Percentiles rank a stretch among this genome's conserved stretches.
Conservation (phyloP, 2,113 vertebrate species). For the Sisor rabdophorus region DNA sequence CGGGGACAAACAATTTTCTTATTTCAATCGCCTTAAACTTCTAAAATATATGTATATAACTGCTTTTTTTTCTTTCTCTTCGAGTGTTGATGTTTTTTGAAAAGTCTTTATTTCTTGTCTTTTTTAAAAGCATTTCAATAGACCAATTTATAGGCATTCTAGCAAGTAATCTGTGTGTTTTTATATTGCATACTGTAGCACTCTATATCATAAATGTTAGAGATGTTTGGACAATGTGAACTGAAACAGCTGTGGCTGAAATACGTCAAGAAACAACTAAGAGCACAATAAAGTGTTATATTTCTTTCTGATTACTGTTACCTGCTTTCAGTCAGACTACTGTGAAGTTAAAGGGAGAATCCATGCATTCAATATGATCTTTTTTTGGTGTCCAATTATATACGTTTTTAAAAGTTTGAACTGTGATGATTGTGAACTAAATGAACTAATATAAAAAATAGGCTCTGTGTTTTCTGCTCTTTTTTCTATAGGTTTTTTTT, state of each 20-base stretch:
- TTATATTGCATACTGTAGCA: slow-evolving; percentile 81
- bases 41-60: slow-evolving; percentile 67
- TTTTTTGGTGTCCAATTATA: slow-evolving; percentile 1
- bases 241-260: slow-evolving; percentile 63
- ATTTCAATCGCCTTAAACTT: slow-evolving; percentile 78
- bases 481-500: background rate
- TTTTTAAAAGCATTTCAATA: slow-evolving; percentile 67
- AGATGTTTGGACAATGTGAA: slow-evolving; percentile 66
- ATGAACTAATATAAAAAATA: slow-evolving; percentile 16
- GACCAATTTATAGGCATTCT: slow-evolving; percentile 72
- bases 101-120: slow-evolving; percentile 63
- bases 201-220: slow-evolving; percentile 70
- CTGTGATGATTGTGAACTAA: slow-evolving; percentile 24
- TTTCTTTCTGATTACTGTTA: slow-evolving; percentile 70
- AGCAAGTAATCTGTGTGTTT: slow-evolving; percentile 70
- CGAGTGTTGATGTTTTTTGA: slow-evolving; percentile 66
- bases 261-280: slow-evolving; percentile 73
- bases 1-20: slow-evolving; percentile 65
- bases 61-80: slow-evolving; percentile 66
- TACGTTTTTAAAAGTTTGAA: slow-evolving; percentile 12
- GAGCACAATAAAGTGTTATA: slow-evolving; percentile 72
- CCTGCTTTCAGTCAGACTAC: slow-evolving; percentile 76
- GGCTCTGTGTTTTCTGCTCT: slow-evolving; percentile 5
- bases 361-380: slow-evolving; percentile 50
- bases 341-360: slow-evolving; percentile 75